A percentile compares a stretch with the other conserved stretches of the same genome.
phyloP scores from a whole-genome alignment of 92 coral and sea anemone genomes.

The Zoanthus sansibaricus region DNA sequence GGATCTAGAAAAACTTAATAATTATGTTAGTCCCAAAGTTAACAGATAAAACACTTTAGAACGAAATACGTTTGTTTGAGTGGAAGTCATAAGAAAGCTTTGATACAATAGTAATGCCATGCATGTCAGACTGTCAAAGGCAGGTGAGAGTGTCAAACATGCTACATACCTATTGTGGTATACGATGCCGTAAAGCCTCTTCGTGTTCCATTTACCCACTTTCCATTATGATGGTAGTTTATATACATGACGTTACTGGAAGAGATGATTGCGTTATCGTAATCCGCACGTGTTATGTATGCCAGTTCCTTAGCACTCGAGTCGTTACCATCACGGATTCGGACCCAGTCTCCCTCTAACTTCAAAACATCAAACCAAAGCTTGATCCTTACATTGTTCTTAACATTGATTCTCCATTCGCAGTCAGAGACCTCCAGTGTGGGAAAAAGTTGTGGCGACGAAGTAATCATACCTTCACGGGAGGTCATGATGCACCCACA shows the following conservation, averaged over 20 bases:
- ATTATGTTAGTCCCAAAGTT: too few relatives aligned
- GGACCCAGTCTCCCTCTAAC: constrained; percentile 82
- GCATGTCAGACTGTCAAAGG: too few relatives aligned
- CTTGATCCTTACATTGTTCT: constrained; percentile 63
- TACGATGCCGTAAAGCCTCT: constrained; percentile 89
- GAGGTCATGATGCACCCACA: constrained; percentile 89
- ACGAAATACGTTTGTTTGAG: too few relatives aligned
- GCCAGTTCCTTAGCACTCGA: constrained; percentile 77
- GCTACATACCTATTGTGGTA: constrained; percentile 60
- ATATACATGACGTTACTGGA: constrained; percentile 75
- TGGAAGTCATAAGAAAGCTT: too few relatives aligned
- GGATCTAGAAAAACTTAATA: too few relatives aligned
- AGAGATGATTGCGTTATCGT: constrained; percentile 61
- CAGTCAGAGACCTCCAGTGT: constrained; percentile 71
- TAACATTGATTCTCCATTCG: constrained; percentile 81
- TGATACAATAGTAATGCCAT: too few relatives aligned
- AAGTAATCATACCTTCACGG: constrained; percentile 87
- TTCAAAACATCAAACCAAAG: constrained; percentile 91
- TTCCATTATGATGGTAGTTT: constrained; percentile 77
- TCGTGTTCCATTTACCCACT: constrained; percentile 79
- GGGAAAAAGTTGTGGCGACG: constrained; percentile 82
- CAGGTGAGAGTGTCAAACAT: neutral
- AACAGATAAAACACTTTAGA: too few relatives aligned
- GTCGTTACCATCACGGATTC: constrained; percentile 84
- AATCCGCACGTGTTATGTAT: constrained; percentile 61